Conservation (phyloP, 2,797 vertebrate genomes). For the Neosilurus mollespiculum region DNA sequence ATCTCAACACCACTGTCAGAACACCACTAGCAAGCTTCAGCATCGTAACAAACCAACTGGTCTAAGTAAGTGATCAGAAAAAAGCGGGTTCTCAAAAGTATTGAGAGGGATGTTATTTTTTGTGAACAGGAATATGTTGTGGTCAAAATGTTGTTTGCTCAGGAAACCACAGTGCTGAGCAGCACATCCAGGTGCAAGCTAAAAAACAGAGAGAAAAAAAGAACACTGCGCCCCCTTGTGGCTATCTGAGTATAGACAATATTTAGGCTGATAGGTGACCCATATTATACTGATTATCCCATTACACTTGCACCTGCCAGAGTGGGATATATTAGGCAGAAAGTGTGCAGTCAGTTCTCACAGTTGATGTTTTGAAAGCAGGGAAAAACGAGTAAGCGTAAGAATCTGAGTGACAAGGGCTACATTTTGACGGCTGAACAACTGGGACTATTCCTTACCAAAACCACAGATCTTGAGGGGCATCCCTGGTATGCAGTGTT, state of each 20-base stretch:
- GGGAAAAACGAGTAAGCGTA: too few species aligned
- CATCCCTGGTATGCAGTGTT: too few species aligned
- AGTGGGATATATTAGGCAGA: too few species aligned
- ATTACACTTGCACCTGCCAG: too few species aligned
- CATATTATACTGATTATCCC: not conserved
- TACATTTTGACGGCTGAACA: too few species aligned
- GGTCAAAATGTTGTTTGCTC: constrained; percentile 17
- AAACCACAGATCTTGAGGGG: too few species aligned
- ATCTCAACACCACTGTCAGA: not conserved
- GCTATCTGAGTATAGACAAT: not conserved
- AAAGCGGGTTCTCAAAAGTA: not conserved
- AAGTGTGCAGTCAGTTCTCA: too few species aligned
- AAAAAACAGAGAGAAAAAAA: too few species aligned
- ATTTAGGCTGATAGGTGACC: not conserved
- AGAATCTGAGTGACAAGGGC: too few species aligned
- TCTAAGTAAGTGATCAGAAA: not conserved
- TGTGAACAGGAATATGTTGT: not conserved
- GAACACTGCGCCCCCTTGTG: constrained; percentile 12
- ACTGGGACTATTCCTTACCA: too few species aligned
- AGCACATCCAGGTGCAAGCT: constrained; percentile 27
- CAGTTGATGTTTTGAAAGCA: too few species aligned
- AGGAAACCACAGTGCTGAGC: constrained; percentile 39
- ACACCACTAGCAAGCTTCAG: not conserved
- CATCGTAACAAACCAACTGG: not conserved
- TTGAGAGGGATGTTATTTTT: not conserved